These are phyloP conservation scores for Rhynchotus rufescens DNA, from an alignment of 2,797 vertebrate genomes.

Conservation along the genomic window DNA sequence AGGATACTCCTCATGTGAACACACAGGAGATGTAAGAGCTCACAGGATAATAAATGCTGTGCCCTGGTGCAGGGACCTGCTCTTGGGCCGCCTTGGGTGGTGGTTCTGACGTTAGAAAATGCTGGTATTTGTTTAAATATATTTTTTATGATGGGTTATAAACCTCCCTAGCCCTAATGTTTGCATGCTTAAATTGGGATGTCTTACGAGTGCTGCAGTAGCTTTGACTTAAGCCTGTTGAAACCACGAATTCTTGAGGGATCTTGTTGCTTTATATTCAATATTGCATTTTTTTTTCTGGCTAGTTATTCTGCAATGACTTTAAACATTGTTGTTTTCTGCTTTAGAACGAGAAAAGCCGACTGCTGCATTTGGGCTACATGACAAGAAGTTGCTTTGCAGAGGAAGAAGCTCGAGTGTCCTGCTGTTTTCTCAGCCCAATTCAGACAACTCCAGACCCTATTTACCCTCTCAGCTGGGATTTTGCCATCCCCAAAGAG, in stretches of 20 bases:
- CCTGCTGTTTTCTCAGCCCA: constrained; percentile 21
- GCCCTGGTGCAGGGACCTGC: neutral
- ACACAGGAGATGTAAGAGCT: neutral
- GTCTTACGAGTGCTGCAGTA: neutral
- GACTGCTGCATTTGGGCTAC: constrained; percentile 15
- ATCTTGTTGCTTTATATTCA: neutral
- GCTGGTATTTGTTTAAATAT: neutral
- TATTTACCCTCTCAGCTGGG: constrained; percentile 24
- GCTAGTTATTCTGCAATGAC: neutral
- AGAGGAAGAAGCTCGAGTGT: constrained; percentile 17
- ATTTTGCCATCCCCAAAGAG: constrained; percentile 25
- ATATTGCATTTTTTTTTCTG: neutral
- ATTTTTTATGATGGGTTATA: neutral
- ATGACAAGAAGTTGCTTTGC: constrained; percentile 51
- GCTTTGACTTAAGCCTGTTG: neutral
- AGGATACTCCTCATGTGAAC: neutral
- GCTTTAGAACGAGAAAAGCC: constrained; percentile 52
- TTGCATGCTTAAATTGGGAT: neutral
- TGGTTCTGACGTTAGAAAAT: neutral
- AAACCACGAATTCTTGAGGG: neutral
- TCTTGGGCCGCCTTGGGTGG: fast-evolving
- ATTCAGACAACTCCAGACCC: constrained; percentile 15
- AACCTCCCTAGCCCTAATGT: neutral
- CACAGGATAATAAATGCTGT: fast-evolving
- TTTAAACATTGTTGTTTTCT: neutral